Base-by-base conservation (phyloP, 2,113 vertebrate species). In the Corythornis cristatus region DNA sequence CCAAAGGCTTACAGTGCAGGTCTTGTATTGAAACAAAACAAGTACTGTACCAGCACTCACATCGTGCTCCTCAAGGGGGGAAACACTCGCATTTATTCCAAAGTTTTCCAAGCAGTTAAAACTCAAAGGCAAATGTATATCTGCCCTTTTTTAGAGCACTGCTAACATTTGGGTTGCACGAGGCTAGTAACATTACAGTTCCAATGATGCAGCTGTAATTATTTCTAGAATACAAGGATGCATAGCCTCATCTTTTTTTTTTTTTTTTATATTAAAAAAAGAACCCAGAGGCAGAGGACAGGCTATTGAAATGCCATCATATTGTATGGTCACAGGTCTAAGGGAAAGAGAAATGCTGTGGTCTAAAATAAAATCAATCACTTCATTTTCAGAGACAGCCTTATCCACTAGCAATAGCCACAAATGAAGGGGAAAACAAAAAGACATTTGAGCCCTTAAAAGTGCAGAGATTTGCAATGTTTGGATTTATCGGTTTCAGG, bases 21-120 rank as follows among this genome's bases (percentile, higher is more conserved):
- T 95, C 93, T 98, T 98, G 97, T 98, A 93, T 51, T 96, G 89
- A 96, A 97, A 98, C 97, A 98, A 98, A 98, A 97, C 96, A 51
- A 15, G 57, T 67, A 97, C 97, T 98, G 97, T 98, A 94, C 93
- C 70, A 92, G 86, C 75, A 93, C 91, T 96, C 97, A 97, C 96
- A 94, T 97, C 95, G 50, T 71, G 46, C 83, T 96, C 71, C 57
- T 90, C 95, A 90, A 95, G 94, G 42, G 3, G 40, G n/a, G 46
- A 12, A 56, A 89, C 37, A 43, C 46, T 90, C 33, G 74, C 93
- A 96, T 96, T 92, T 93, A 83, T 97, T 97, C 95, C 95, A 96
- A 95, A 93, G 85, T 96, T 97, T 97, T 97, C 96, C 95, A 95
- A 97, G 86, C 90, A 73, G 82, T 96, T 96, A 95, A 31, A 93